Conservation (phyloP, 1,140 invertebrate species). For the Chironomus striatipennis region DNA sequence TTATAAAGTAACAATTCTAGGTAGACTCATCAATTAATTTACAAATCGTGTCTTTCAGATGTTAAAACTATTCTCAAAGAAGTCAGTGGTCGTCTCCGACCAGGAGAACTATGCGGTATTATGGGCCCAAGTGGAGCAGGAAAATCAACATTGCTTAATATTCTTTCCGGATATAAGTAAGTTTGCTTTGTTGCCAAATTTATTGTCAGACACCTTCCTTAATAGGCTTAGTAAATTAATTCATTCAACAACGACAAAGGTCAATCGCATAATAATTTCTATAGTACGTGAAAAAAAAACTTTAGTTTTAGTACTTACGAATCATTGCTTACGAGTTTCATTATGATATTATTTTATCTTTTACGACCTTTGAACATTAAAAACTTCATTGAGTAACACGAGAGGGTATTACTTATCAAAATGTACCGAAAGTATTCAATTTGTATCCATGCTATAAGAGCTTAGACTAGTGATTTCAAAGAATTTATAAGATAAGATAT, state of each 20-base stretch:
- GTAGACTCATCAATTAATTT: no score
- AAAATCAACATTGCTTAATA: constrained; percentile 83
- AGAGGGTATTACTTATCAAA: no score
- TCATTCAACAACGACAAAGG: not conserved
- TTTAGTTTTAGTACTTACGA: no score
- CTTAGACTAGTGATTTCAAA: no score
- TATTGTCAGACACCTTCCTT: not conserved
- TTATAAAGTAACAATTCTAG: no score
- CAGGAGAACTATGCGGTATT: constrained; percentile 82
- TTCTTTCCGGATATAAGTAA: constrained; percentile 80
- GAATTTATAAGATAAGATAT: no score
- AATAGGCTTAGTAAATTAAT: not conserved
- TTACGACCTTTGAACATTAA: no score
- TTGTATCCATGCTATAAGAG: no score
- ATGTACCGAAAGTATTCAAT: no score
- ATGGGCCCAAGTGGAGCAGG: constrained; percentile 91
- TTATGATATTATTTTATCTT: no score
- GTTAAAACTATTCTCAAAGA: constrained; percentile 74
- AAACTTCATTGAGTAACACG: no score
- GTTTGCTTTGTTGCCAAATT: constrained; percentile 33
- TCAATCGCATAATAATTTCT: not conserved
- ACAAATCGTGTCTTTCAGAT: no score
- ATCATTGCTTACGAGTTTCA: not conserved
- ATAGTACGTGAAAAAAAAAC: not conserved
- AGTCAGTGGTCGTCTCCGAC: constrained; percentile 69